Percentiles rank a stretch among this genome's conserved stretches.
Evolutionary conservation across 2,113 vertebrate genomes (phyloP).

Genomic region (Erythrocercus mccallii): DNA sequence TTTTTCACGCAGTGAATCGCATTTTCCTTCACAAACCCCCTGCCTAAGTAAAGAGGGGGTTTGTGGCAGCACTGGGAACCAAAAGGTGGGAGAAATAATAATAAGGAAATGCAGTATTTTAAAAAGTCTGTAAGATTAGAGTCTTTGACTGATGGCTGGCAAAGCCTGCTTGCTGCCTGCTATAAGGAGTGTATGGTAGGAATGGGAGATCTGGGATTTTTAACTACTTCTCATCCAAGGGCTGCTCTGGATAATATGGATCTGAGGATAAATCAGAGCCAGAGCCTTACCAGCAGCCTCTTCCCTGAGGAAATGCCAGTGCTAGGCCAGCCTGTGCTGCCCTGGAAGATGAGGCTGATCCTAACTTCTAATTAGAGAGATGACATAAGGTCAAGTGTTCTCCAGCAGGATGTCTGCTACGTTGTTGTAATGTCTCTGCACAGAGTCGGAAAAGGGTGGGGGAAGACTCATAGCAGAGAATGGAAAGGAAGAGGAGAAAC

Average conservation of each 20-base stretch:
- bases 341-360: background rate
- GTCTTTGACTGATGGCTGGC: background rate
- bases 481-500: background rate
- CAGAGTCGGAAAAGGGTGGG: slow-evolving; percentile 16
- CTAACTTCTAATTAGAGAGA: slow-evolving; percentile 1
- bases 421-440: background rate
- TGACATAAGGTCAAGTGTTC: slow-evolving; percentile 8
- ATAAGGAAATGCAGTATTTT: background rate
- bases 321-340: background rate
- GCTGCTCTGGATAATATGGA: background rate
- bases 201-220: background rate
- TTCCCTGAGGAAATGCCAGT: background rate
- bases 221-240: background rate
- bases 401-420: background rate
- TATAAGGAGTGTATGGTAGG: background rate
- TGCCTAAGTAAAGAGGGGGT: background rate
- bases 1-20: background rate
- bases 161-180: background rate
- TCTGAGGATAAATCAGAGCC: background rate
- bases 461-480: background rate
- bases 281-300: background rate
- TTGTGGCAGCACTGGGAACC: background rate
- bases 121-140: background rate
- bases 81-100: background rate
- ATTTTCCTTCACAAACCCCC: background rate